Conservation (phyloP, 1,140 invertebrate genomes). For the Euglossa dilemma region DNA sequence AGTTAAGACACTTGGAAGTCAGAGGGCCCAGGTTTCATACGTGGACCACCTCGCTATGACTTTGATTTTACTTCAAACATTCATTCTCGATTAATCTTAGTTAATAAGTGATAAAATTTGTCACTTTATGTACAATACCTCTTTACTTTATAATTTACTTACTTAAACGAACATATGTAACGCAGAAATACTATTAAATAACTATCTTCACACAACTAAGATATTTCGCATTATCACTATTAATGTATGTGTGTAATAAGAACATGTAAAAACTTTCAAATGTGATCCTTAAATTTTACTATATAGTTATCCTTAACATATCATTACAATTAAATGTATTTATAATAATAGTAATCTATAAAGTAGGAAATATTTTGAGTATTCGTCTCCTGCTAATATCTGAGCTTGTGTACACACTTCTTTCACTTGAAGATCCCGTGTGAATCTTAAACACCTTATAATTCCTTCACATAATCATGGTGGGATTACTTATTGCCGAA, state of each 20-base stretch:
- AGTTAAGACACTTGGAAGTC: slow-evolving; percentile 80
- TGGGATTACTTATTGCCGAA: slow-evolving; percentile 68
- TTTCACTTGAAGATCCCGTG: slow-evolving; percentile 52
- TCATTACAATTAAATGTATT: slow-evolving; percentile 70
- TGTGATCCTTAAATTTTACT: slow-evolving; percentile 67
- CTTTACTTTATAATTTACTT: slow-evolving; percentile 74
- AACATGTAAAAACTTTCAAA: slow-evolving; percentile 81
- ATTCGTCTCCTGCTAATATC: slow-evolving; percentile 73
- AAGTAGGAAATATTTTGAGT: slow-evolving; percentile 81
- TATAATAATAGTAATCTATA: slow-evolving; percentile 75
- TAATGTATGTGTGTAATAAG: slow-evolving; percentile 73
- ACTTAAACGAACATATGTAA: slow-evolving; percentile 71
- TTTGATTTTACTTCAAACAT: slow-evolving; percentile 78
- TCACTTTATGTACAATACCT: slow-evolving; percentile 77
- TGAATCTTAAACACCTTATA: slow-evolving; percentile 52
- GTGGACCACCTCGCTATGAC: slow-evolving; percentile 70
- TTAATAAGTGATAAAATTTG: slow-evolving; percentile 70
- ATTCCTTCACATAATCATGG: slow-evolving; percentile 42
- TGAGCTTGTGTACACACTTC: slow-evolving; percentile 53
- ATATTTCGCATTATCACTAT: slow-evolving; percentile 69
- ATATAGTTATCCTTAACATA: slow-evolving; percentile 66
- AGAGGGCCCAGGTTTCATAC: slow-evolving; percentile 68
- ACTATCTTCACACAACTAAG: slow-evolving; percentile 69
- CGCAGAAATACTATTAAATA: slow-evolving; percentile 75
- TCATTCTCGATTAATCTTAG: slow-evolving; percentile 74